phyloP scores from a whole-genome alignment of 1,140 invertebrate genomes.

The Neoseiulus cucumeris region DNA sequence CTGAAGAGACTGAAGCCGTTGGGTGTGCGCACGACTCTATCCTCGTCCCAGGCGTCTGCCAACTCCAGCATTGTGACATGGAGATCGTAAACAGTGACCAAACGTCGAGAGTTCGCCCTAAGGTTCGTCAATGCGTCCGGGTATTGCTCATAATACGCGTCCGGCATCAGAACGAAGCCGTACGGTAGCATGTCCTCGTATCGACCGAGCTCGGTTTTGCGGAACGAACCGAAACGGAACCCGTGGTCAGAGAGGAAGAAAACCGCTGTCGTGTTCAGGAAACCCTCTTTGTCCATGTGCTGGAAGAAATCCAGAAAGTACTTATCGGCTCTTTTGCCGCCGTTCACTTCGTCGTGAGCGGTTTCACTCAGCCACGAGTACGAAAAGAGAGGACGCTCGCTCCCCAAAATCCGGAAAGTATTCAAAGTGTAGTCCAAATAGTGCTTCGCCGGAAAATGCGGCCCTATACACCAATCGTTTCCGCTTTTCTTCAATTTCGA shows the following conservation, averaged over 20 bases:
- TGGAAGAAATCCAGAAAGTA: conserved; percentile 9
- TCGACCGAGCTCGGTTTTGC: neutral
- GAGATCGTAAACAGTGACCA: neutral
- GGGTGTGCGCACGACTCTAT: neutral
- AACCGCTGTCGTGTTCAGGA: conserved; percentile 7
- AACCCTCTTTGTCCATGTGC: neutral
- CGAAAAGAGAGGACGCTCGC: neutral
- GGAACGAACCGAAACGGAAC: neutral
- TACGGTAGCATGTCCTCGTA: conserved; percentile 5
- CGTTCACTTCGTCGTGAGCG: conserved; percentile 12
- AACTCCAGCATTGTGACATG: neutral
- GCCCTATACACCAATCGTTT: neutral
- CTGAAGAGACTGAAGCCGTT: conserved; percentile 3
- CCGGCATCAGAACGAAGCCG: neutral
- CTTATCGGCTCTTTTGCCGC: neutral
- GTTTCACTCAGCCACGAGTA: conserved; percentile 6
- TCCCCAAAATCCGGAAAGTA: neutral
- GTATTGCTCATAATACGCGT: neutral
- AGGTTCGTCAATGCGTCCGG: neutral
- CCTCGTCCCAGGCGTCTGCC: neutral
- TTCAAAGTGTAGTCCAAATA: neutral
- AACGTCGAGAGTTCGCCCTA: neutral
- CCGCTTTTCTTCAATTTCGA: neutral
- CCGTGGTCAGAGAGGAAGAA: conserved; percentile 11
- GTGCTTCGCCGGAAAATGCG: conserved; percentile 1